Evolutionary conservation across 2,888 invertebrate genomes (phyloP).

Genomic region (Athalia rosae): DNA sequence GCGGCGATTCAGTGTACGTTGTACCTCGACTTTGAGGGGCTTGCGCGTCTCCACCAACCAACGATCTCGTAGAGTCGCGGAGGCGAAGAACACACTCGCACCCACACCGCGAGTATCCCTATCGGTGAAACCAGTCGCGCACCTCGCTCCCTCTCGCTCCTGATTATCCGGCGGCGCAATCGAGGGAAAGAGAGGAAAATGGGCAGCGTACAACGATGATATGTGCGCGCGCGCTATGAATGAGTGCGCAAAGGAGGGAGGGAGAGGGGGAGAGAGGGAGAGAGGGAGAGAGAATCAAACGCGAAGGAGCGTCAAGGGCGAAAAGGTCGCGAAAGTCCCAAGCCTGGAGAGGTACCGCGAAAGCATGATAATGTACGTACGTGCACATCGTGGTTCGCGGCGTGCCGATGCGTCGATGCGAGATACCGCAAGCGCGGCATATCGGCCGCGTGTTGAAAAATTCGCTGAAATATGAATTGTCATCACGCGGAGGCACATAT

Average conservation of each 20-base stretch:
- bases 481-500: too few species aligned
- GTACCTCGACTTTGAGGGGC: constrained; percentile 5
- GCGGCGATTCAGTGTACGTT: constrained; percentile 29
- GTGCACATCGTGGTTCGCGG: neutral
- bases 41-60: neutral
- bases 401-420: neutral
- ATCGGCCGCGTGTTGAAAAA: neutral
- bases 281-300: neutral
- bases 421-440: neutral
- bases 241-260: constrained; percentile 45
- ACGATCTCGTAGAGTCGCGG: neutral
- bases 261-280: constrained; percentile 55
- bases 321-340: constrained; percentile 61
- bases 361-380: too few species aligned
- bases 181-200: constrained; percentile 49
- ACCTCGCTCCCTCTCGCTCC: constrained; percentile 37
- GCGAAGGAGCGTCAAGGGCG: constrained; percentile 60
- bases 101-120: too few species aligned
- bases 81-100: neutral
- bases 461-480: too few species aligned
- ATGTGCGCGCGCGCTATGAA: constrained; percentile 28
- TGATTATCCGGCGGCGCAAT: constrained; percentile 46
- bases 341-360: constrained; percentile 16
- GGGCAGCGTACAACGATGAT: too few species aligned
- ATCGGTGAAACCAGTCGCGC: neutral